Base-by-base conservation (phyloP, 2,797 vertebrate species). In the Molossus molossus region DNA sequence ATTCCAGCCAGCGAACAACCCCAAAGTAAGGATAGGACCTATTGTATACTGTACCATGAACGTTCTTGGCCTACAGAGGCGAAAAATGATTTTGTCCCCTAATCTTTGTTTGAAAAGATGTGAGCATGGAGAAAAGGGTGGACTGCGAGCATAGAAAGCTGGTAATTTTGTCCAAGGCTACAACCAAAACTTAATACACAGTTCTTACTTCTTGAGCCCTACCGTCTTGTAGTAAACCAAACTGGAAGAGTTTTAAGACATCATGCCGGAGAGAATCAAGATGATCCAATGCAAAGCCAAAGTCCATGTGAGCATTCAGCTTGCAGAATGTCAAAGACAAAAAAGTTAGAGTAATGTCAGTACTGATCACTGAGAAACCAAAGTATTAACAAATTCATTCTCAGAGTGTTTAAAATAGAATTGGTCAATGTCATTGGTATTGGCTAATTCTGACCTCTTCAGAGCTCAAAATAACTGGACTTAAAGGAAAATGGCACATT, bases 381-480 rank as follows among this genome's bases (percentile, higher is more conserved):
- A 84, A 84, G 9, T 88, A 89, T 58, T 80, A 88, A 55, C 37
- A 94, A 96, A 92, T 73, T 82, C 48, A 84, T 62, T 50, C 60
- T 60, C 29, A 76, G 50, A 65, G 2, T 29, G 14, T 94, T 70
- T 93, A 80, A 89, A 93, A 93, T n/a, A 79, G 14, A 88, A 76
- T 90, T 62, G 33, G 1, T 87, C n/a, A 86, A 29, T 27, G 80
- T 17, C n/a, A 67, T 37, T 9, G 50, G 79, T 73, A 25, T 79
- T 79, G 20, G 9, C 17, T 75, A 85, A 67, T 29, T 80, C 21
- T 77, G 55, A 90, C 14, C 45, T 58, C 81, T 23, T 58, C 33
- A 88, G n/a, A 92, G 12, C 12, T 94, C 13, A 90, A 92, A 93
- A 69, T n/a, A 79, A 79, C 83, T 53, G 27, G 27, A 76, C 20